phyloP scores from a whole-genome alignment of 2,797 vertebrate genomes.

The Smutsia gigantea region DNA sequence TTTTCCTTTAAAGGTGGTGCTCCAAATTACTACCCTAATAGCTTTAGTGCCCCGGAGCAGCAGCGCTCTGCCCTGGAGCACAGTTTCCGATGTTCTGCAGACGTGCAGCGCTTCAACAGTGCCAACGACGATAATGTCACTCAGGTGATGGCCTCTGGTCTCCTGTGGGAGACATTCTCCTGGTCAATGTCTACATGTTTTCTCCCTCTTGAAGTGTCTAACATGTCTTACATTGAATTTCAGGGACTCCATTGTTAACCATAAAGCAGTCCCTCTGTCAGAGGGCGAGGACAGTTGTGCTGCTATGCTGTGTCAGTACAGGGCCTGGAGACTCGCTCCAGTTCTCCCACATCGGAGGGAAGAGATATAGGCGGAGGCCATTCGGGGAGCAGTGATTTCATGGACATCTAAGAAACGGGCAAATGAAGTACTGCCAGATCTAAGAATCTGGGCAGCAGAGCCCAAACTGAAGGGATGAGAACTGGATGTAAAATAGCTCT shows the following conservation, averaged over 20 bases:
- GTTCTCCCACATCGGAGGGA: not conserved
- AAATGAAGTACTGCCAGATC: not conserved
- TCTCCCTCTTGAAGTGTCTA: not conserved
- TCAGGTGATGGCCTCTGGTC: constrained; percentile 88
- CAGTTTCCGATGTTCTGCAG: constrained; percentile 80
- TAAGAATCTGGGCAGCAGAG: not conserved
- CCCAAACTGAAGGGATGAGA: too few relatives aligned
- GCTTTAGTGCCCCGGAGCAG: constrained; percentile 92
- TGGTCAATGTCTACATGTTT: not conserved
- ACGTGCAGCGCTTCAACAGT: constrained; percentile 93
- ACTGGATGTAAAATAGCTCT: not conserved
- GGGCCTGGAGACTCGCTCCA: not conserved
- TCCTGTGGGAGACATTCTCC: fast-evolving
- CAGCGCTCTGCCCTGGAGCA: constrained; percentile 87
- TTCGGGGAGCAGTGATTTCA: not conserved
- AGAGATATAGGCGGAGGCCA: not conserved
- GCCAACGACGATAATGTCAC: constrained; percentile 92
- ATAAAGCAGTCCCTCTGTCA: not conserved
- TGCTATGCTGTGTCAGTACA: not conserved
- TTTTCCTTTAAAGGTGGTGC: constrained; percentile 90
- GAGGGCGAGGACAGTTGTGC: not conserved
- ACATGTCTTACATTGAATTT: not conserved
- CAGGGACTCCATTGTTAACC: not conserved
- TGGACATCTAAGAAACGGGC: not conserved
- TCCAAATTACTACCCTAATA: constrained; percentile 98